Evolutionary conservation across 1,140 invertebrate genomes (phyloP).

Genomic region (Palaemon carinicauda): DNA sequence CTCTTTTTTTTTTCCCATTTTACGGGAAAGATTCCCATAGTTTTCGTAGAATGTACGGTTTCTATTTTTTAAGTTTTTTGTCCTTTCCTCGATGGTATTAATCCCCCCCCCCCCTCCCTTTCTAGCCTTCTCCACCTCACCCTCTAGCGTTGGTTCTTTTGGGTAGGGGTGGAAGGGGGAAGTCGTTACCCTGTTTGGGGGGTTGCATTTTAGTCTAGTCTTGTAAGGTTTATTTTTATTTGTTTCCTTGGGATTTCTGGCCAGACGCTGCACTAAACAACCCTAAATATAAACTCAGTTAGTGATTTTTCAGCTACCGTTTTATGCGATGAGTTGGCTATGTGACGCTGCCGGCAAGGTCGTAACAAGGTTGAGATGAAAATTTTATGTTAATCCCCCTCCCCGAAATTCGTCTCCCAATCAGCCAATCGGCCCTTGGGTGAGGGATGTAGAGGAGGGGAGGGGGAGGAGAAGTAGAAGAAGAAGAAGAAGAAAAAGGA

Average conservation of each 20-base stretch:
- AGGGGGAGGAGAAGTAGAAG: not conserved
- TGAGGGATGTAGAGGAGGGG: not conserved
- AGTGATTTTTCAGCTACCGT: constrained; percentile 16
- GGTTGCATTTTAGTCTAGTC: not conserved
- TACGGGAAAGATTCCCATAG: not conserved
- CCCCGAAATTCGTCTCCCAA: constrained; percentile 9
- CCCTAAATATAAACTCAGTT: constrained; percentile 27
- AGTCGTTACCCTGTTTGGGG: not conserved
- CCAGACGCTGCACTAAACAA: constrained; percentile 23
- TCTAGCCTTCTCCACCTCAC: not conserved
- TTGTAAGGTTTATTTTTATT: not conserved
- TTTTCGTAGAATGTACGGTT: not conserved
- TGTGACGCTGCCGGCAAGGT: constrained; percentile 15
- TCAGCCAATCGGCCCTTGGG: constrained; percentile 33
- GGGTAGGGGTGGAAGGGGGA: not conserved
- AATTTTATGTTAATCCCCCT: constrained; percentile 44
- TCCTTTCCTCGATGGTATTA: not conserved
- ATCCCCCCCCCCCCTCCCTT: not conserved
- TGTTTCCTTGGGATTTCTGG: not conserved
- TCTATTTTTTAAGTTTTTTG: not conserved
- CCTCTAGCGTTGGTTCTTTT: not conserved
- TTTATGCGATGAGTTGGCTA: constrained; percentile 34
- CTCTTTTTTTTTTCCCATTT: not conserved
- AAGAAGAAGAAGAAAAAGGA: not conserved
- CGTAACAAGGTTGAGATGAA: constrained; percentile 49